Conservation (phyloP, 1,140 invertebrate genomes). For the Zophobas morio region DNA sequence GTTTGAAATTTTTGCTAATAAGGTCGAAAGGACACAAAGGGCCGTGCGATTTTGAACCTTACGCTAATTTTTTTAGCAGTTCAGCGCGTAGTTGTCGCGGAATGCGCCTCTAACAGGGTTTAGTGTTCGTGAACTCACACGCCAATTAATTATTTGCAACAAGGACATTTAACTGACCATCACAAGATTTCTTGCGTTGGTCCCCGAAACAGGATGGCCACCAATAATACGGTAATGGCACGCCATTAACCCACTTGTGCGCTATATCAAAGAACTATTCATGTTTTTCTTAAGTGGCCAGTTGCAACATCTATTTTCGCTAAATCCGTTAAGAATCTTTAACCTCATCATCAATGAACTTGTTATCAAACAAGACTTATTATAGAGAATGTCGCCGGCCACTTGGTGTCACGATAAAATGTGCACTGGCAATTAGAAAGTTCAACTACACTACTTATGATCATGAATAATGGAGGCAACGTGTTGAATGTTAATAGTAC, state of each 20-base stretch:
- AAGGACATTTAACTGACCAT: constrained; percentile 31
- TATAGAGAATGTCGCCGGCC: background rate
- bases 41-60: no score
- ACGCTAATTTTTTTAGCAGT: no score
- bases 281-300: background rate
- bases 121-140: background rate
- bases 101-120: no score
- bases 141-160: constrained; percentile 9
- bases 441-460: constrained; percentile 1
- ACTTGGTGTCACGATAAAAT: background rate
- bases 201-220: background rate
- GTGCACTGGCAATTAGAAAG: background rate
- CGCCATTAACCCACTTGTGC: background rate
- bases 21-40: background rate
- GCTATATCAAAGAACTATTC: constrained; percentile 4
- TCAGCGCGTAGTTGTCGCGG: no score
- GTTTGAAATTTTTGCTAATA: background rate
- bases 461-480: constrained; percentile 1
- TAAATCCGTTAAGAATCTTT: constrained; percentile 27
- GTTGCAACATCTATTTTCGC: constrained; percentile 18
- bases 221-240: background rate
- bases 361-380: constrained; percentile 2
- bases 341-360: constrained; percentile 4
- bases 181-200: constrained; percentile 7
- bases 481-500: constrained; percentile 25